Evolutionary conservation across 2,888 invertebrate species (phyloP).

Genomic region (Zhuqinia jingwanae): DNA sequence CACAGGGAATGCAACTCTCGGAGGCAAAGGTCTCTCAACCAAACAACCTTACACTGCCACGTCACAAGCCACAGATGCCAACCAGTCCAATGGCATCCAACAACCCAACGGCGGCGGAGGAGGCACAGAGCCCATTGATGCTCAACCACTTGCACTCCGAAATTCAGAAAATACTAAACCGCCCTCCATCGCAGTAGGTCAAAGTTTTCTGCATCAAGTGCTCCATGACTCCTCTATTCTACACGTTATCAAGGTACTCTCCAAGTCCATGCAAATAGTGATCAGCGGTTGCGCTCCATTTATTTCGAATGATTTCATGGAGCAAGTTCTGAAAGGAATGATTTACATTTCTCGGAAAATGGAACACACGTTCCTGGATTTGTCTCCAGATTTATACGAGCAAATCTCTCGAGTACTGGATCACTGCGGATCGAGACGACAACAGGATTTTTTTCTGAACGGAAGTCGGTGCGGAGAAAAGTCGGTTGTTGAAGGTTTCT

Average conservation of each 20-base stretch:
- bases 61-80: too few species aligned
- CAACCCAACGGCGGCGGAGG: too few species aligned
- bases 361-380: slow-evolving; percentile 27
- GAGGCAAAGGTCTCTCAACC: too few species aligned
- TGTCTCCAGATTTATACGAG: slow-evolving; percentile 33
- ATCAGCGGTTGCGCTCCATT: background rate
- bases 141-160: too few species aligned
- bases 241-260: slow-evolving; percentile 53
- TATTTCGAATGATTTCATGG: slow-evolving; percentile 27
- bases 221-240: background rate
- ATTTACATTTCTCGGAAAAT: slow-evolving; percentile 37
- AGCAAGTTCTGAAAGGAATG: slow-evolving; percentile 55
- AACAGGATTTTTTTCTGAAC: slow-evolving; percentile 39
- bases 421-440: slow-evolving; percentile 30
- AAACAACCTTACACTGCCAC: too few species aligned
- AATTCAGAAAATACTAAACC: too few species aligned
- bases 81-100: background rate
- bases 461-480: slow-evolving; percentile 36
- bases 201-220: background rate
- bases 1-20: too few species aligned
- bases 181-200: background rate
- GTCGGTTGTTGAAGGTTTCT: slow-evolving; percentile 39
- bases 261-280: slow-evolving; percentile 48
- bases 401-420: slow-evolving; percentile 1
- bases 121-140: too few species aligned